Base-by-base conservation (phyloP, 2,797 vertebrate species). In the Chromis chromis region DNA sequence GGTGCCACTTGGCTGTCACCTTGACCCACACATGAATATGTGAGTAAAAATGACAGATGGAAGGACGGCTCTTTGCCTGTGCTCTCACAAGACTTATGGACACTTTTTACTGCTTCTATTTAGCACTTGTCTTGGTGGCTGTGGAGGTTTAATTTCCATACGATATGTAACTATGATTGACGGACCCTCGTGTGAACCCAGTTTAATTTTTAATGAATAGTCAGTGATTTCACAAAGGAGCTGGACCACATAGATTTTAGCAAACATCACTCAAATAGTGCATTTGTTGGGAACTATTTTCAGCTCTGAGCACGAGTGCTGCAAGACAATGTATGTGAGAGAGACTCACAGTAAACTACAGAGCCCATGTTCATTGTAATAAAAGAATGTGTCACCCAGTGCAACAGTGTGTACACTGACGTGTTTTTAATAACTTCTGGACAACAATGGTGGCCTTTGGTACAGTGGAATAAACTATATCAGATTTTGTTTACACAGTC, bases 1-100 rank as follows among this genome's bases (percentile, higher is more conserved):
- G 64, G 58, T 65, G 60, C 49, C 39, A 68, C 40, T 78, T 40
- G 64, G n/a, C 16, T 0, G 28, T 62, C 36, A 49, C 49, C 53
- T 70, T 74, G 46, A 77, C 48, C 60, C 54, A 57, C 16, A 27
- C 27, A 33, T 72, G 42, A 68, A 69, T 70, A 48, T 60, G 36
- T 70, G 50, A 62, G 39, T 54, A 12, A 44, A 49, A 70, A 58
- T 63, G 21, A 73, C 70, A 65, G 36, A 57, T 63, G n/a, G 58
- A 27, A 57, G 33, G 53, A 31, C 40, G 42, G 46, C 21, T 40
- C 22, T 57, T 64, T 70, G 6, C 39, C 25, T 46, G 65, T 52
- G 4, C 12, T 25, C 25, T 44, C 39, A 16, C 33, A 11, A 52
- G 62, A 42, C 10, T 6, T 33, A 39, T n/a, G 16, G 17, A 70